Evolutionary conservation across 2,113 vertebrate species (phyloP).

Genomic region (Speoplatyrhinus poulsoni): DNA sequence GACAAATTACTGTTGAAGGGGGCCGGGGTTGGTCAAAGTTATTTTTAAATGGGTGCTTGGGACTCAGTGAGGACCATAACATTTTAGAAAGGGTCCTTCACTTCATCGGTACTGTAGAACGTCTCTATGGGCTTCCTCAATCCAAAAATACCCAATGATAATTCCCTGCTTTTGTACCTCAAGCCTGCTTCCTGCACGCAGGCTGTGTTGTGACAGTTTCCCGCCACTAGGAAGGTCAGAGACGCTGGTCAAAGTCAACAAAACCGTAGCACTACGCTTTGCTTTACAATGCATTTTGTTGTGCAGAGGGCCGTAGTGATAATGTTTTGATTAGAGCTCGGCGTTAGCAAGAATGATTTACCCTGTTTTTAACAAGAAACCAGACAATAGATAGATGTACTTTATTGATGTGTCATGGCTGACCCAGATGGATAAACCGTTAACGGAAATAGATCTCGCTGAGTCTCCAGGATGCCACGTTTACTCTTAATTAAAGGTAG

Average conservation of each 20-base stretch:
- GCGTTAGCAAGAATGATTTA: too few species aligned
- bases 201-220: conserved; percentile 38
- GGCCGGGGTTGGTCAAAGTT: conserved; percentile 39
- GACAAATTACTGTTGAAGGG: conserved; percentile 12
- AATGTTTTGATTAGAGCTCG: too few species aligned
- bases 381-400: not conserved
- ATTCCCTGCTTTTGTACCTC: conserved; percentile 22
- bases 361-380: not conserved
- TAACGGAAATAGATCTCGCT: too few species aligned
- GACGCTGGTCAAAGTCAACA: conserved; percentile 18
- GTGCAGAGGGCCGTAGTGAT: too few species aligned
- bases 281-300: too few species aligned
- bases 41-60: conserved; percentile 52
- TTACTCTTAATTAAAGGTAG: too few species aligned
- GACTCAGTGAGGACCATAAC: conserved; percentile 29
- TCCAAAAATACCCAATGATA: conserved; percentile 54
- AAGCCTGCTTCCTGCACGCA: conserved; percentile 12
- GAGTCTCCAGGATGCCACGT: too few species aligned
- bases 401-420: not conserved
- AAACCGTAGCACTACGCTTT: too few species aligned
- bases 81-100: conserved; percentile 36
- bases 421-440: too few species aligned
- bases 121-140: conserved; percentile 33
- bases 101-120: conserved; percentile 42
- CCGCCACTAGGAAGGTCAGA: conserved; percentile 35